Base-by-base conservation (phyloP, 2,888 invertebrate genomes). In the Campoplex capitator region DNA sequence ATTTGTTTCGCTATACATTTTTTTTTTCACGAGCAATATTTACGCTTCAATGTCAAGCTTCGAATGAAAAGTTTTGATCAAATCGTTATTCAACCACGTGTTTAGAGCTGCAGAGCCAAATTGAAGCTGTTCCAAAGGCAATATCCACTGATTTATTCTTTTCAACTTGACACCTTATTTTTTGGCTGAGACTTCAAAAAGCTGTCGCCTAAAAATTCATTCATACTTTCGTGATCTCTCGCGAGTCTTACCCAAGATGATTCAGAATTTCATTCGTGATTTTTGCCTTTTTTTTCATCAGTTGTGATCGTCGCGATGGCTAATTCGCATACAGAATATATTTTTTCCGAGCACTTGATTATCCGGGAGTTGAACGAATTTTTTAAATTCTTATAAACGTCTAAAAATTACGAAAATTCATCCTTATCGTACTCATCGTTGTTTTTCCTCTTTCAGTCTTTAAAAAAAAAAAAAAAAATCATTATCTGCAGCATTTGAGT, bases 81-180 rank as follows among this genome's bases (percentile, higher is more conserved):
- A 51, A 51, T 18, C 8, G 8, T 23, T 9, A 42, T 62, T 18
- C 18, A 4, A 48, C 76, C 62, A 76, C 76, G 76, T 76, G 65
- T 42, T 65, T 48, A 32, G 65, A 32, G 65, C 18, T 45, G 32
- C 48, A 65, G 48, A 48, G 76, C 65, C 65, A 76, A 76, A n/a
- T 65, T 76, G 76, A 76, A 28, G 48, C 18, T 48, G 9, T 23
- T 76, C 65, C 76, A 75, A 75, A 56, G 28, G 6, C 35, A 35
- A n/a, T 23, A 9, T 13, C 42, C 9, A 45, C 62, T 75, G 23
- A 62, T 28, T 75, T 45, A 42, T 75, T 42, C 38, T 42, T 13
- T 28, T 42, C 28, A 23, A 56, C 23, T 74, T 42, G 58, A 42
- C 42, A 32, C 23, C 8, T 16, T 38, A 28, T 13, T 75, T 58